Evolutionary conservation across 2,797 vertebrate genomes (phyloP), one percentile per base, ranked within the genome.

Genomic region (Pipistrellus kuhlii): DNA sequence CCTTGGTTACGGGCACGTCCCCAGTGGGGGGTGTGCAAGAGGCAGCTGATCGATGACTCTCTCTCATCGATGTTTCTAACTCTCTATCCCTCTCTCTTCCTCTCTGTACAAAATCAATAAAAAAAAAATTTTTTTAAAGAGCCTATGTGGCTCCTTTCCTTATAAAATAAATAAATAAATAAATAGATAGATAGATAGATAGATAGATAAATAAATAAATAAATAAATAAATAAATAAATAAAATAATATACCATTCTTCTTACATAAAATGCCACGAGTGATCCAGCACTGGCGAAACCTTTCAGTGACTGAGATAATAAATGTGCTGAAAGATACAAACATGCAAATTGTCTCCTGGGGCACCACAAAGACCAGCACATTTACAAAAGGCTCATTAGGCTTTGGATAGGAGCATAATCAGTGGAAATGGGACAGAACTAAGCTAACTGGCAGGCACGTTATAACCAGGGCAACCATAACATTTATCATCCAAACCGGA

Each of bases 401-500:
- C 51, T 80, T 66, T 32, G 12, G 38, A 78, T 2, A 59, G 55
- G 23, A 88, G 17, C 20, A 48, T 59, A 86, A 72, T 15, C 88
- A 90, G 7, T 30, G 30, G 30, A 68, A 88, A 84, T 41, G 44
- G 8, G 71, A 81, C 12, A 87, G 72, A 96, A 71, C 46, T 25
- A 83, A 93, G 35, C 68, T 51, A 72, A 85, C 41, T 11, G 44
- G 44, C 35, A 20, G 13, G 66, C 9, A 9, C 0, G 8, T 23
- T 41, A 94, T 59, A 88, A 32, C 57, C 66, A 86, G 2, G 20
- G 71, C 15, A 6, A 91, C 44, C 13, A 21, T 35, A 14, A 66
- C 89, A 92, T 35, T 92, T 78, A 76, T 75, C 78, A 87, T 92
- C 32, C 53, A 82, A 44, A 55, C 6, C 59, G 57, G 66, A 95